Evolutionary conservation across 2,888 invertebrate genomes (phyloP).

Genomic region (Idaea aversata): DNA sequence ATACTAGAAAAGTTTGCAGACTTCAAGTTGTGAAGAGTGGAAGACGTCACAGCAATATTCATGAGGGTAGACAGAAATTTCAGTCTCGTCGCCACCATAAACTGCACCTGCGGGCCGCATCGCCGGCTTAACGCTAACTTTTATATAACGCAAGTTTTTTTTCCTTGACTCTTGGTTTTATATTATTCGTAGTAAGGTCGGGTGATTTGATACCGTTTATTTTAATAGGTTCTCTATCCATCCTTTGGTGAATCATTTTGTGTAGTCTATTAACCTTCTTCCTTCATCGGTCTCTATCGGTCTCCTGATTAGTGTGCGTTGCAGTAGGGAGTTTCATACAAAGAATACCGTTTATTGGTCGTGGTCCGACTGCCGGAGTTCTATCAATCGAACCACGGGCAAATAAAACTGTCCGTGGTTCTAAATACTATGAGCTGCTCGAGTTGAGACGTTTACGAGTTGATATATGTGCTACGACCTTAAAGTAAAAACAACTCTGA

Average conservation of each 20-base stretch:
- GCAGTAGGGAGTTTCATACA: no score
- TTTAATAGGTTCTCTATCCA: not conserved
- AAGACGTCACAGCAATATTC: slow-evolving; percentile 38
- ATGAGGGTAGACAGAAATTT: slow-evolving; percentile 52
- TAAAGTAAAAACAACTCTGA: no score
- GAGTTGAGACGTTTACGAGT: no score
- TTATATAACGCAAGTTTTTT: slow-evolving; percentile 66
- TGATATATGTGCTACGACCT: no score
- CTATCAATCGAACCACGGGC: no score
- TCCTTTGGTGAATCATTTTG: not conserved
- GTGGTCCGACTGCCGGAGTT: no score
- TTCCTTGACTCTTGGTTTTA: slow-evolving; percentile 38
- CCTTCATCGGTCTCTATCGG: not conserved
- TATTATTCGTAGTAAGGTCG: slow-evolving; percentile 24
- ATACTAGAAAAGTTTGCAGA: slow-evolving; percentile 26
- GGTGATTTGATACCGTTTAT: slow-evolving; percentile 23
- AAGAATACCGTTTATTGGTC: no score
- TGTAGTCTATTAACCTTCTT: not conserved
- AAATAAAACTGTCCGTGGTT: no score
- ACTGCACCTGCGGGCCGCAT: slow-evolving; percentile 58
- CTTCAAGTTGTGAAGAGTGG: slow-evolving; percentile 6
- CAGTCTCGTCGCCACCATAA: slow-evolving; percentile 55
- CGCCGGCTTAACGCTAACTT: slow-evolving; percentile 56
- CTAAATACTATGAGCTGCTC: no score
- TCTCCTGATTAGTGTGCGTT: not conserved